Conservation (phyloP, 2,888 invertebrate species). For the Amitus sp. region DNA sequence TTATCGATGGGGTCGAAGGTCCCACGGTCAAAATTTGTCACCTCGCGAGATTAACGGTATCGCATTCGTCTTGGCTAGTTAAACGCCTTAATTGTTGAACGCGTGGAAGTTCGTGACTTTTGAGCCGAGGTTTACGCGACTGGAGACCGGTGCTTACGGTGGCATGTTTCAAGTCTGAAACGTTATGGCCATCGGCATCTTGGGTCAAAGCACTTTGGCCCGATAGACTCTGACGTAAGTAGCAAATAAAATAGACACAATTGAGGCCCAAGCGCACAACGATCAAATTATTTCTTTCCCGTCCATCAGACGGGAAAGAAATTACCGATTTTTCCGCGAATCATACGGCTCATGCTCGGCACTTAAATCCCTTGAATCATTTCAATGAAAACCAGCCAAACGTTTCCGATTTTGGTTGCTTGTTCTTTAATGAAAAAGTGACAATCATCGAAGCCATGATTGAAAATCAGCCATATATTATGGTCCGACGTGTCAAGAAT, state of each 20-base stretch:
- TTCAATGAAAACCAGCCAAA: not conserved
- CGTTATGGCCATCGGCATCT: constrained; percentile 41
- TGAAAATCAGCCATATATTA: no score
- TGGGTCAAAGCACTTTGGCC: constrained; percentile 41
- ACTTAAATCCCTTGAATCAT: not conserved
- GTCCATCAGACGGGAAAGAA: no score
- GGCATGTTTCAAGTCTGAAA: constrained; percentile 35
- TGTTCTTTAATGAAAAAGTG: no score
- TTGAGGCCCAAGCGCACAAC: constrained; percentile 24
- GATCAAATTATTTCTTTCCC: constrained; percentile 37
- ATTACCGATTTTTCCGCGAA: not conserved
- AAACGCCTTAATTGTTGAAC: constrained; percentile 54
- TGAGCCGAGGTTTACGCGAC: constrained; percentile 37
- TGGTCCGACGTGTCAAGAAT: not conserved
- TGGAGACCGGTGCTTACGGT: constrained; percentile 24
- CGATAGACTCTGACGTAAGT: constrained; percentile 38
- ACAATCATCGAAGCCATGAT: no score
- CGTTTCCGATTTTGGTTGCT: not conserved
- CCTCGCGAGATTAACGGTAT: constrained; percentile 42
- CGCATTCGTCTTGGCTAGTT: constrained; percentile 52
- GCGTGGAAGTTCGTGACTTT: constrained; percentile 46
- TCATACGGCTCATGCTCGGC: not conserved
- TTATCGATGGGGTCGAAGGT: no score
- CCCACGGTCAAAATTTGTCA: constrained; percentile 41
- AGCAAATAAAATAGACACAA: constrained; percentile 33